phyloP scores from a whole-genome alignment of 2,113 vertebrate genomes.

The Gymnogyps californianus region DNA sequence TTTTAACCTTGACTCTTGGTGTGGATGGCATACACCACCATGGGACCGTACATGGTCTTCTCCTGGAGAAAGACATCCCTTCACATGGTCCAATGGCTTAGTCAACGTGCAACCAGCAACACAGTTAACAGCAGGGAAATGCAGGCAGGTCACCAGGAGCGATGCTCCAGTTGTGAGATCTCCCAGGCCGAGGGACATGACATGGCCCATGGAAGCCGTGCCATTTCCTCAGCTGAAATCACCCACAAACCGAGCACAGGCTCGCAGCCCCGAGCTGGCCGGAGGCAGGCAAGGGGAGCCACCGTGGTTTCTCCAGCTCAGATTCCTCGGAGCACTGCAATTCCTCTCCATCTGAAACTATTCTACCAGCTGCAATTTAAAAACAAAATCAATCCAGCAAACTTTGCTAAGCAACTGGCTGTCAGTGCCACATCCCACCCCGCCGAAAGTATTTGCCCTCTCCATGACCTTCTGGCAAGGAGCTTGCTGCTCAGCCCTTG shows the following conservation, averaged over 20 bases:
- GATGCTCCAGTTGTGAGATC: conserved; percentile 14
- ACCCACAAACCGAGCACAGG: not conserved
- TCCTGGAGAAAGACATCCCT: not conserved
- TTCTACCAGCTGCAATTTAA: not conserved
- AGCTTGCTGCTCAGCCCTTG: not conserved
- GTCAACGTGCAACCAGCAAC: not conserved
- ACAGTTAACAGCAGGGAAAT: not conserved
- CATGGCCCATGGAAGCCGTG: not conserved
- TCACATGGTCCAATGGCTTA: not conserved
- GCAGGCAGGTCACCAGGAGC: not conserved
- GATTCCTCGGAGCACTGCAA: not conserved
- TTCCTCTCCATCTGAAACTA: not conserved
- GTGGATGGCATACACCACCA: not conserved
- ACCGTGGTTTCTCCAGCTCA: not conserved
- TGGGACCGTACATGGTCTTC: not conserved
- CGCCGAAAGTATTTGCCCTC: not conserved
- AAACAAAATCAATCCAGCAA: conserved; percentile 30
- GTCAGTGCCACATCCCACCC: not conserved
- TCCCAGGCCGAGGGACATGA: not conserved
- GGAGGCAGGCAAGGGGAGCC: not conserved
- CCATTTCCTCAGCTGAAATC: not conserved
- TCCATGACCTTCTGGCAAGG: not conserved
- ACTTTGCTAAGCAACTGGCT: conserved; percentile 45
- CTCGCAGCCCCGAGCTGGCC: not conserved
- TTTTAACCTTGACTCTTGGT: not conserved